Percentiles rank a stretch among this genome's conserved stretches.
Evolutionary conservation across 1,140 invertebrate genomes (phyloP).

Genomic region (Steinernema feltiae): DNA sequence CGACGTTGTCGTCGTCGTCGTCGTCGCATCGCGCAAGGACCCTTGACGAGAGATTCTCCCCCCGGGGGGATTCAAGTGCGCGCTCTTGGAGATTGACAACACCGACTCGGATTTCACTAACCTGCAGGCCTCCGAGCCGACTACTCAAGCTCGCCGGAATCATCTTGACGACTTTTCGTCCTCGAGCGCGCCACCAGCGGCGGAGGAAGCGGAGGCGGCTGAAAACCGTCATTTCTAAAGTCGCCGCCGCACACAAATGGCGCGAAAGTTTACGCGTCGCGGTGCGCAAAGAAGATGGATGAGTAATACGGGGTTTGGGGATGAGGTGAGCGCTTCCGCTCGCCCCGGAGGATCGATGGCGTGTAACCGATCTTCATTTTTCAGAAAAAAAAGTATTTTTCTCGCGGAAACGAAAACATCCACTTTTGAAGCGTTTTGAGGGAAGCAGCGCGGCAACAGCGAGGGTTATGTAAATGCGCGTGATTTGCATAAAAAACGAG

Average conservation of each 20-base stretch:
- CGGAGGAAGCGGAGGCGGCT: not conserved
- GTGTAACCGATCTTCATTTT: too few species aligned
- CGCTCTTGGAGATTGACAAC: not conserved
- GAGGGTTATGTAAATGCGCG: too few species aligned
- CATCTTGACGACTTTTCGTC: not conserved
- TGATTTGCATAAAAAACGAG: too few species aligned
- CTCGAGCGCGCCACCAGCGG: not conserved
- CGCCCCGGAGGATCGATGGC: too few species aligned
- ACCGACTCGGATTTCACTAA: not conserved
- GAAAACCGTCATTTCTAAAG: not conserved
- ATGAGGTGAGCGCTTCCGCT: not conserved
- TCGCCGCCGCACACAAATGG: not conserved
- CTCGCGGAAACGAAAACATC: too few species aligned
- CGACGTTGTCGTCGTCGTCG: not conserved
- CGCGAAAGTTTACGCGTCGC: constrained; percentile 2
- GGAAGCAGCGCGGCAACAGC: too few species aligned
- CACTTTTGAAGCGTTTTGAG: too few species aligned
- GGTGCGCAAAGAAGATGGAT: not conserved
- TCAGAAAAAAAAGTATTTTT: too few species aligned
- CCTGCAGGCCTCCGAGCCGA: not conserved
- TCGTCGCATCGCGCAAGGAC: not conserved
- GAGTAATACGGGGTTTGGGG: not conserved
- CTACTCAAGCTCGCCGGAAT: not conserved
- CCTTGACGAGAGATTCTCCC: not conserved
- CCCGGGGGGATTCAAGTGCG: not conserved